Base-by-base conservation (phyloP, 2,113 vertebrate species). In the Maccullochella peelii region DNA sequence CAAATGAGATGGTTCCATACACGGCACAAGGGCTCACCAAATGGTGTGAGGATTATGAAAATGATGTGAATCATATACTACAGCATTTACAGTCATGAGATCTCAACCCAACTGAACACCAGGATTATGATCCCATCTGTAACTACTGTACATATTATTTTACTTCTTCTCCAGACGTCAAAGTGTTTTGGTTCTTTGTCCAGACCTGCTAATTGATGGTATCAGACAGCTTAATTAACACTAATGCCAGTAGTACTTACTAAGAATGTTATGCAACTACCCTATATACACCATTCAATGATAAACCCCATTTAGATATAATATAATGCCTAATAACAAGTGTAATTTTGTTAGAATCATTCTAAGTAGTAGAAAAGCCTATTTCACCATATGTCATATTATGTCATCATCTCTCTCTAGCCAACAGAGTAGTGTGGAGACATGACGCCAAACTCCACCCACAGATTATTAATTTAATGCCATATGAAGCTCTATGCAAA, bases 141-240 rank as follows among this genome's bases (percentile, higher is more conserved):
- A 11, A 25, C 14, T 40, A 36, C 4, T 55, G 49, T 14, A 3
- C 5, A 55, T 27, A 20, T 18, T 25, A 20, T 55, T 23, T 59
- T 9, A 38, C 12, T 38, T 47, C 12, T 38, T 47, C 0, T 40
- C 8, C 23, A 71, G 20, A 10, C 11, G 33, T 30, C 44, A 38
- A 16, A 7, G 3, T 72, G 33, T 50, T 58, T 54, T 52, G 20
- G 30, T 10, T 70, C 23, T 63, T 63, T 25, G 20, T 80, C 12
- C 38, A 80, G 62, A 59, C 47, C 11, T 61, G 8, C 59, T 77
- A 52, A 77, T 2, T 76, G n/a, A 44, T 18, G 16, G 10, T 36
- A 76, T 61, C 72, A 87, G 66, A 40, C 81, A 62, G 66, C 59
- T 49, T 42, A 49, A 73, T 52, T 59, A 36, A 30, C 16, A 47